phyloP scores from a whole-genome alignment of 2,888 invertebrate genomes.

The Automeris io region DNA sequence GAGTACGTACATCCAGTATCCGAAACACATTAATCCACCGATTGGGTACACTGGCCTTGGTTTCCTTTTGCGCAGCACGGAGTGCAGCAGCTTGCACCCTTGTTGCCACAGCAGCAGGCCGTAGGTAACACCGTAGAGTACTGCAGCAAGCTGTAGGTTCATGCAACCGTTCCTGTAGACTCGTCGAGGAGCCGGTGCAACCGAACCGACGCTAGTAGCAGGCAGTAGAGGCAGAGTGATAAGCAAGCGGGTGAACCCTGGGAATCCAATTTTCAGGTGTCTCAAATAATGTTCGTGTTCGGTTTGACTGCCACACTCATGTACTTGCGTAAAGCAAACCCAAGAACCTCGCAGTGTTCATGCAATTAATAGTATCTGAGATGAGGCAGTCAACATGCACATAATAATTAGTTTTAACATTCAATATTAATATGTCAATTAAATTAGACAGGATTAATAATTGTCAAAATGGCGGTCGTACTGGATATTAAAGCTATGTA shows the following conservation, averaged over 20 bases:
- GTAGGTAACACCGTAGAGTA: no score
- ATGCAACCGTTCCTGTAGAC: background rate
- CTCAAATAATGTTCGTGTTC: background rate
- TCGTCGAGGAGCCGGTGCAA: background rate
- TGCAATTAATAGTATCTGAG: no score
- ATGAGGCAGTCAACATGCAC: no score
- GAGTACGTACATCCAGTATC: no score
- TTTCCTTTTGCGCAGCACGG: no score
- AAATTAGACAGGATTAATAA: no score
- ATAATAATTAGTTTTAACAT: no score
- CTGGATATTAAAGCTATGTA: background rate
- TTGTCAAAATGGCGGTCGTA: background rate
- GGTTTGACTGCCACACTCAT: background rate
- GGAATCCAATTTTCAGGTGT: background rate
- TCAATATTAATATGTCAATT: no score
- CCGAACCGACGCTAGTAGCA: background rate
- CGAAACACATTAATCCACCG: no score
- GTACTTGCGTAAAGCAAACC: background rate
- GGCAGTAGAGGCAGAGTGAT: no score
- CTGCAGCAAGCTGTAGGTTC: no score
- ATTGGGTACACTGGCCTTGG: no score
- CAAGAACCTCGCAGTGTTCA: background rate
- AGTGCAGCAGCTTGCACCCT: background rate
- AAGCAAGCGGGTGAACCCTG: background rate
- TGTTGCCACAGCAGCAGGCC: background rate